phyloP scores from a whole-genome alignment of 2,113 vertebrate genomes.

The Lycaon pictus region DNA sequence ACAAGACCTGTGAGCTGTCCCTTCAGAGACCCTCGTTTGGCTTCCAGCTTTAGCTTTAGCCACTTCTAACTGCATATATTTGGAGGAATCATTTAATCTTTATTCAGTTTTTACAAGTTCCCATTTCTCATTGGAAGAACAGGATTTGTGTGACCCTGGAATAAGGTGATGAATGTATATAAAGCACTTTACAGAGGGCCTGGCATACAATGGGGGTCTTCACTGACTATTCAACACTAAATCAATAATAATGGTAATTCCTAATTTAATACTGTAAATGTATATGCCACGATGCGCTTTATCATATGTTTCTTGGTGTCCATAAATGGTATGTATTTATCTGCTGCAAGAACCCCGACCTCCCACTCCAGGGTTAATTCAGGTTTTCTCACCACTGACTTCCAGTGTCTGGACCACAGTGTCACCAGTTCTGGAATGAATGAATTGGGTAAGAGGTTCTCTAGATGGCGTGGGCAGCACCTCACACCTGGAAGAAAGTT shows the following conservation, averaged over 20 bases:
- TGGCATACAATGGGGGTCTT: accelerated
- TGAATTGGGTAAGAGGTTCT: not conserved
- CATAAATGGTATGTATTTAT: accelerated
- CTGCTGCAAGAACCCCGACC: not conserved
- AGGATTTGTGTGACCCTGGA: not conserved
- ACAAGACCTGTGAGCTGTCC: not conserved
- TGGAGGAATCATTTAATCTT: not conserved
- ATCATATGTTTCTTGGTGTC: accelerated
- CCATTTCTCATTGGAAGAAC: not conserved
- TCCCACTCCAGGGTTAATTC: not conserved
- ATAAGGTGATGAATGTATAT: too few relatives aligned
- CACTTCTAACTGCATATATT: not conserved
- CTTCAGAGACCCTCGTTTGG: not conserved
- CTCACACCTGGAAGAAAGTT: not conserved
- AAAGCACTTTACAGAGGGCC: not conserved
- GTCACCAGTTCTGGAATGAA: not conserved
- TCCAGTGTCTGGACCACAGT: too few relatives aligned
- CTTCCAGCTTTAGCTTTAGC: too few relatives aligned
- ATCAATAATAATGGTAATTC: not conserved
- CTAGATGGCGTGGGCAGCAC: accelerated
- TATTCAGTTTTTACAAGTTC: not conserved
- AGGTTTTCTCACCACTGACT: not conserved
- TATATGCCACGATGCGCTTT: accelerated
- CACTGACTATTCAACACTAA: not conserved
- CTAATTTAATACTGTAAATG: not conserved